phyloP scores from a whole-genome alignment of 92 coral and sea anemone species.

The Muricea muricata region DNA sequence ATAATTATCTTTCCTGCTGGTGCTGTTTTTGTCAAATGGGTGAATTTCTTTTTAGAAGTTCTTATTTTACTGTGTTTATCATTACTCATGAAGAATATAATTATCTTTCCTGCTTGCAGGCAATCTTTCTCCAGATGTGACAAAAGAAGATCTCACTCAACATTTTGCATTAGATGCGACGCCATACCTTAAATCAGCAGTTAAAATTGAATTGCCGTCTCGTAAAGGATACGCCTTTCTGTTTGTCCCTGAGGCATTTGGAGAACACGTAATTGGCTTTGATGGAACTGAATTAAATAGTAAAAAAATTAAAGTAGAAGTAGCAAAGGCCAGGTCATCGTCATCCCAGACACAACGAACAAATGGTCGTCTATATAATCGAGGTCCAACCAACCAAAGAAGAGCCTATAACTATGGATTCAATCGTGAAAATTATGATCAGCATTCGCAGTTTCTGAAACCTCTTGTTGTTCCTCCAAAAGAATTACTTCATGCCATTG shows the following conservation, averaged over 20 bases:
- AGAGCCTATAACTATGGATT: constrained; percentile 38
- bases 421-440: constrained; percentile 3
- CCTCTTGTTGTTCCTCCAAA: constrained; percentile 81
- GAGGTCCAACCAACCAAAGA: constrained; percentile 50
- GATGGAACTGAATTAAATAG: constrained; percentile 83
- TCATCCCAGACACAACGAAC: constrained; percentile 12
- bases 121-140: constrained; percentile 78
- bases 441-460: constrained; percentile 70
- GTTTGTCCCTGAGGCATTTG: constrained; percentile 86
- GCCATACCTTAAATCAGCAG: constrained; percentile 84
- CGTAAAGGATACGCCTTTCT: constrained; percentile 88
- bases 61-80: too few relatives aligned
- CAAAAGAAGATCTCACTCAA: constrained; percentile 79
- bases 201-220: constrained; percentile 86
- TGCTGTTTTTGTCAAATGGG: too few relatives aligned
- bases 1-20: not conserved
- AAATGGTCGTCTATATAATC: constrained; percentile 44
- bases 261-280: constrained; percentile 73
- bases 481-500: constrained; percentile 74
- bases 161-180: constrained; percentile 86
- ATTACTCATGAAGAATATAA: not conserved
- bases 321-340: constrained; percentile 67
- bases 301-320: constrained; percentile 79
- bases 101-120: constrained; percentile 54
- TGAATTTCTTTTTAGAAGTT: not conserved